Evolutionary conservation across 1,140 invertebrate genomes (phyloP).

Genomic region (Eupristina koningsbergeri): DNA sequence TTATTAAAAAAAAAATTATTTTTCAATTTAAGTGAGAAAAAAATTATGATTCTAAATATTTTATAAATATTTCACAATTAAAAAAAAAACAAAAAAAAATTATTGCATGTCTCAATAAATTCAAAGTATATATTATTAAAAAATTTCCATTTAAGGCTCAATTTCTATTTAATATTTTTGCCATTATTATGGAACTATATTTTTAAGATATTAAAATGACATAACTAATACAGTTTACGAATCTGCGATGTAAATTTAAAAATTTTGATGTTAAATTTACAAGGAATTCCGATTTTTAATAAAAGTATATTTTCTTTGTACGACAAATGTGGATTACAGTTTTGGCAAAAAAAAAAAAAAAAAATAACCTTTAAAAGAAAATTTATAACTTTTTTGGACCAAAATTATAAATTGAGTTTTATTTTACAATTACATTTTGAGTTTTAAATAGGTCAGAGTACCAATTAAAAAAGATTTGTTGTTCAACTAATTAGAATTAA

Average conservation of each 20-base stretch:
- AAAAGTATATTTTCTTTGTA: background rate
- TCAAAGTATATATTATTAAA: too few relatives aligned
- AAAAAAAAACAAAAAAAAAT: too few relatives aligned
- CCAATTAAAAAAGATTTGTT: background rate
- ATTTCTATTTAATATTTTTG: background rate
- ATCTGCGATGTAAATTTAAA: background rate
- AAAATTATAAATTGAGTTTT: background rate
- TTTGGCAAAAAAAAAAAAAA: background rate
- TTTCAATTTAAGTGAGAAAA: too few relatives aligned
- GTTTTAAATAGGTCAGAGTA: background rate
- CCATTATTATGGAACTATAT: background rate
- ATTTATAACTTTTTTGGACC: background rate
- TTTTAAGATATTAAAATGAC: background rate
- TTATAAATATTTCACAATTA: too few relatives aligned
- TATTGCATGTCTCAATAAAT: too few relatives aligned
- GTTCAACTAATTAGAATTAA: background rate
- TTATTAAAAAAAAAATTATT: too few relatives aligned
- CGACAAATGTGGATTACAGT: background rate
- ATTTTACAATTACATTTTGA: conserved; percentile 3
- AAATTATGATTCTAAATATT: too few relatives aligned
- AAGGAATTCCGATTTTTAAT: background rate
- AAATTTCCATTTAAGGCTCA: too few relatives aligned
- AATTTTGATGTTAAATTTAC: background rate
- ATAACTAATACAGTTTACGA: background rate
- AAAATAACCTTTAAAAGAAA: background rate